These are phyloP conservation scores for Pteria penguin DNA, from an alignment of 2,888 invertebrate species.

Conservation along the genomic window DNA sequence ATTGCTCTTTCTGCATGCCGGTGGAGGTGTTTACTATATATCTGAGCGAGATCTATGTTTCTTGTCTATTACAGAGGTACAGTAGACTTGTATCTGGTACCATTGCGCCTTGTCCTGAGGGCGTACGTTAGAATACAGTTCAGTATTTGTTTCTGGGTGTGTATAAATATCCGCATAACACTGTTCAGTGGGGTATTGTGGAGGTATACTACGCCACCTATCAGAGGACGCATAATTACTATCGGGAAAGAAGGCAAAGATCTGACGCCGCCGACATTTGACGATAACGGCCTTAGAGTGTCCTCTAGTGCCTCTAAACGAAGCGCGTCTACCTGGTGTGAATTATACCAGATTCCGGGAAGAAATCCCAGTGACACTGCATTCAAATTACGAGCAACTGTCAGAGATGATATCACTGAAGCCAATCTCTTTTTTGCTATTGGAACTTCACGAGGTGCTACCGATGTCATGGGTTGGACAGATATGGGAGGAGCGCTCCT, in stretches of 20 bases:
- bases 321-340: constrained; percentile 35
- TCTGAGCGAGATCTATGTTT: too few relatives aligned
- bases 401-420: constrained; percentile 53
- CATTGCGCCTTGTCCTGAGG: constrained; percentile 26
- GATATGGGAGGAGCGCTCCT: constrained; percentile 51
- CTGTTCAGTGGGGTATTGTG: constrained; percentile 33
- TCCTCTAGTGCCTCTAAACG: background rate
- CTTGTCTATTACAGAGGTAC: constrained; percentile 2
- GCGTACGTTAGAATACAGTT: constrained; percentile 26
- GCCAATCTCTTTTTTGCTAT: constrained; percentile 54
- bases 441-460: constrained; percentile 55
- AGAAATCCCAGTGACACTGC: constrained; percentile 52
- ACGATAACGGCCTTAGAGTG: background rate
- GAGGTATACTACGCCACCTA: constrained; percentile 21
- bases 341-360: constrained; percentile 48
- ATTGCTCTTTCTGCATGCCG: too few relatives aligned
- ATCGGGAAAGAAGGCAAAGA: constrained; percentile 13
- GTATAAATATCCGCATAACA: constrained; percentile 6
- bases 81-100: constrained; percentile 39
- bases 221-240: constrained; percentile 27
- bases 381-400: constrained; percentile 52
- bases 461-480: constrained; percentile 53
- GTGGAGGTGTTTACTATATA: too few relatives aligned
- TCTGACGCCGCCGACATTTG: constrained; percentile 22
- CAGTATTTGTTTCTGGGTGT: constrained; percentile 6